These are phyloP conservation scores for Pangasius mekongensis DNA, from an alignment of 2,797 vertebrate species.

Conservation along the genomic window DNA sequence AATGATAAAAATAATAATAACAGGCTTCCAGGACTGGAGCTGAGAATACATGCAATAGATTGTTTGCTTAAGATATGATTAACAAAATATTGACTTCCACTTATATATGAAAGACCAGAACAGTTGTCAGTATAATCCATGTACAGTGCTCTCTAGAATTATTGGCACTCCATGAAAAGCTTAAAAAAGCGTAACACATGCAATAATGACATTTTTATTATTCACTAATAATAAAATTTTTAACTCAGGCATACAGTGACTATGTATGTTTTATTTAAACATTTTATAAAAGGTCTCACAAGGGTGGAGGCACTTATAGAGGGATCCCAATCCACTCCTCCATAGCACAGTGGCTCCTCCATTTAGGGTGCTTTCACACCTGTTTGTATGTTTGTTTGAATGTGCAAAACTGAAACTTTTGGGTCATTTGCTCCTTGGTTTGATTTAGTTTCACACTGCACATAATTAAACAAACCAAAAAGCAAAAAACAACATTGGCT, in stretches of 20 bases:
- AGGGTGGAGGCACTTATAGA: background rate
- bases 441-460: background rate
- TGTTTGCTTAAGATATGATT: background rate
- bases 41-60: background rate
- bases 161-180: background rate
- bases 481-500: background rate
- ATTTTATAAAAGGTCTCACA: background rate
- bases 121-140: background rate
- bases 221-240: background rate
- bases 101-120: background rate
- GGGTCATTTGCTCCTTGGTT: background rate
- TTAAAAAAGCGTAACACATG: no score
- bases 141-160: background rate
- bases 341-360: background rate
- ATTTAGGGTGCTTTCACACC: background rate
- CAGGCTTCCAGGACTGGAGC: background rate
- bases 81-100: background rate
- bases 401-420: background rate
- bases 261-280: background rate
- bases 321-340: background rate
- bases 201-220: background rate
- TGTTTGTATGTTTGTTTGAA: background rate
- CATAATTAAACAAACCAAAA: background rate
- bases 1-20: no score
- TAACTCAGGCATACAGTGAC: background rate